Evolutionary conservation across 1,140 invertebrate species (phyloP), one percentile per base, ranked within the genome.

Genomic region (Dysdera silvatica): DNA sequence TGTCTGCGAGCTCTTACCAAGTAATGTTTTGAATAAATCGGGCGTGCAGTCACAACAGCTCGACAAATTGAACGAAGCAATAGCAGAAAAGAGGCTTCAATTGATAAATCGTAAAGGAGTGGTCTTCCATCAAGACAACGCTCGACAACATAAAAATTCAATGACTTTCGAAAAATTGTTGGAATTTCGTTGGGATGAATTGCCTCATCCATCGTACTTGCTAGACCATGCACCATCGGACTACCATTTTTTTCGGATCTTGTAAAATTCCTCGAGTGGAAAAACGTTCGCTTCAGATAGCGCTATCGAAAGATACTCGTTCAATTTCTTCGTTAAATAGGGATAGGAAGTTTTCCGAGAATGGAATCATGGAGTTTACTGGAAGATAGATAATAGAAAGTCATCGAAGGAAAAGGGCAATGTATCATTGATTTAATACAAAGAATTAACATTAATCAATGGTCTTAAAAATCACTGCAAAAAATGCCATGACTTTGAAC

Each of bases 181-280:
- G 2, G 35, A 2, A 2, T 2, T 37, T 1, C 10, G 35, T 10
- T 37, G 35, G 35, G 2, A 14, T 10, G 35, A 14, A 14, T n/a
- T 37, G 12, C 12, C n/a, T 14, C 35, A 37, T 2, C n/a, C 2
- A 37, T n/a, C 2, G 12, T 2, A 37, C 69, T 74, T 37, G n/a
- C 35, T n/a, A 37, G n/a, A 37, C 35, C 35, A 14, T 1, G 35
- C 35, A 2, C 35, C 1, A 37, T 14, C 10, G 10, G 2, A 37
- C 1, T 37, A n/a, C n/a, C 35, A 37, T 37, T n/a, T 37, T 10
- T 2, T 37, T 37, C n/a, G 12, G 35, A 14, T n/a, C n/a, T 14
- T 37, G 2, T 14, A 1, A 37, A 37, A 37, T n/a, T 10, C 35
- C 2, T 2, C n/a, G 12, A 37, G 35, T 2, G 35, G 35, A 14